Evolutionary conservation across 2,113 vertebrate species (phyloP), one percentile per base, ranked within the genome.

Genomic region (Isichthys henryi): DNA sequence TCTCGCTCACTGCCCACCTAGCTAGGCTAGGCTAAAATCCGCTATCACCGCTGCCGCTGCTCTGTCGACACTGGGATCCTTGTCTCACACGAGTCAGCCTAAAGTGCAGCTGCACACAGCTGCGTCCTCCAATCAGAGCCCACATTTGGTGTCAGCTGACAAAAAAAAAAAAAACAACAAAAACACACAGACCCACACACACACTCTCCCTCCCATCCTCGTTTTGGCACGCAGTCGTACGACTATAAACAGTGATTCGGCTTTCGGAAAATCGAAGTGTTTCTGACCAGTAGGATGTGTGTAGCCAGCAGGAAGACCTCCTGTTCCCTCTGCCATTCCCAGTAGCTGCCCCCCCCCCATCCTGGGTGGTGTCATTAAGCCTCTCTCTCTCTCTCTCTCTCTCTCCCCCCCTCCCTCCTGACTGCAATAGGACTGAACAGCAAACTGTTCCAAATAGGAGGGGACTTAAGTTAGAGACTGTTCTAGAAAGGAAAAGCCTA

Each of bases 71-170:
- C 97, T 96, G 96, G 95, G 94, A 96, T 97, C 95, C 96, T 97
- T 98, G 96, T 97, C 96, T 94, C 88, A 66, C 94, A 93, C 95
- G 91, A 94, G 95, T 94, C 96, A 96, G 97, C 95, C 96, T 96
- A 93, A 94, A 94, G 94, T 95, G 96, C 98, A 99, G 98, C 97
- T 98, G 97, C 97, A 96, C 96, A 95, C 94, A 96, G 96, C 95
- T 95, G 94, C 50, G 92, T 93, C 96, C 83, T 95, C 96, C 96
- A 97, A 99, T 99, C 97, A 91, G 94, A 96, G 96, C 94, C 95
- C 95, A 93, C 93, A 95, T 94, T 93, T 94, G 92, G 92, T 93
- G 96, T 99, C 98, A 99, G 97, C 97, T 99, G 98, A 99, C 97
- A 96, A 92, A 92, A 91, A 87, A 86, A 91, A 84, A 45, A 10